A percentile compares a stretch with the other conserved stretches of the same genome.
Conservation (phyloP, 1,140 invertebrate genomes). For the Carposina sasakii region DNA sequence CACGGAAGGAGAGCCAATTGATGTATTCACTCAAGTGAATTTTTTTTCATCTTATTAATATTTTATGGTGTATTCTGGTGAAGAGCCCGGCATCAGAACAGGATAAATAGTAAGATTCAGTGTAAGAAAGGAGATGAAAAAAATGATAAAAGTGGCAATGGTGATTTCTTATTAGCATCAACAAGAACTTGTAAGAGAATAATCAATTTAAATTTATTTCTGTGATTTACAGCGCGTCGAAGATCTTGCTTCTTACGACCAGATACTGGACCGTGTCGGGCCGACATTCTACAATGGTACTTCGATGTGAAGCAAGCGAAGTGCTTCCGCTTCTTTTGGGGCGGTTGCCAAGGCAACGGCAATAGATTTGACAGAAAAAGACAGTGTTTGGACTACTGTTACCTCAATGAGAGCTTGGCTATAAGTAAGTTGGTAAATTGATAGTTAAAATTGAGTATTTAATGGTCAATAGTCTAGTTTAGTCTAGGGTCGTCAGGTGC, state of each 20-base stretch:
- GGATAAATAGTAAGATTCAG: too few relatives aligned
- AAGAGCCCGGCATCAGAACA: too few relatives aligned
- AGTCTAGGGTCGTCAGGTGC: too few relatives aligned
- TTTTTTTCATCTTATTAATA: too few relatives aligned
- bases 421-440: constrained; percentile 22
- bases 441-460: not conserved
- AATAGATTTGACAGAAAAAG: constrained; percentile 89
- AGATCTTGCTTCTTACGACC: constrained; percentile 78
- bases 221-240: constrained; percentile 42
- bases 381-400: constrained; percentile 86
- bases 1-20: too few relatives aligned
- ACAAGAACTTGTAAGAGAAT: too few relatives aligned
- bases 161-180: too few relatives aligned
- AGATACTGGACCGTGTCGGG: constrained; percentile 84
- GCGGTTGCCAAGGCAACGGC: constrained; percentile 93
- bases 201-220: too few relatives aligned
- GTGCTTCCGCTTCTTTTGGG: constrained; percentile 94
- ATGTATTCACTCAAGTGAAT: too few relatives aligned
- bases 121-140: too few relatives aligned
- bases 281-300: constrained; percentile 91
- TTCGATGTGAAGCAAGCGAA: constrained; percentile 88
- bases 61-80: too few relatives aligned
- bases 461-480: not conserved
- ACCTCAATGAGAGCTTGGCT: constrained; percentile 32
- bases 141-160: too few relatives aligned